Evolutionary conservation across 1,140 invertebrate species (phyloP), one percentile per base, ranked within the genome.

Genomic region (Drosophila lowei): DNA sequence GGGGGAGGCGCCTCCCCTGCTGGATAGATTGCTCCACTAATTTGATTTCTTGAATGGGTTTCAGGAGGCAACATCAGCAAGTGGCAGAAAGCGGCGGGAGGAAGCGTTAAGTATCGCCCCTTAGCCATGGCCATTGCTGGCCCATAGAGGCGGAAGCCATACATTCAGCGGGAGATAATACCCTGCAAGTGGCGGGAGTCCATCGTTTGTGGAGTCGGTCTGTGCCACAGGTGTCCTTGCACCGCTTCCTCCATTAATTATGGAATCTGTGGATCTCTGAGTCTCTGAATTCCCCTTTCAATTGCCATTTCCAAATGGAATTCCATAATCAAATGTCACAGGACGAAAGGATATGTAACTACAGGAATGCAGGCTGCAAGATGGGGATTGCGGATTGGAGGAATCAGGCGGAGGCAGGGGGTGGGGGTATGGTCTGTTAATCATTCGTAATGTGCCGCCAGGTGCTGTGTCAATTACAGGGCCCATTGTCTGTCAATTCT

Each of bases 31-130:
- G 83, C 53, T 81, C 58, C 64, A 77, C 81, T 85, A 85, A 85
- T 85, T 85, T 85, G 81, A 85, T 85, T 85, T 76, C 55, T 80
- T 81, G 73, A 85, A 85, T 85, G 83, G 79, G 34, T 38, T 38
- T 38, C 1, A 13, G 34, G 11, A 13, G 34, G 11, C 11, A 11
- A 34, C 44, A 21, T 23, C 0, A 5, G 23, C 5, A 25, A 0
- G 23, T 4, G 0, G 18, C 18, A 23, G 21, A 23, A 23, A 23
- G 21, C 21, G 21, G 63, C 61, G 57, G 30, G 9, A 3, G 30
- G 3, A 34, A 72, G 72, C 72, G 64, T 86, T 86, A 80, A 80
- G 72, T 70, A 80, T 55, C 72, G 67, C 54, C 70, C 59, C 42
- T 2, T 28, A 28, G 28, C 9, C 30, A 34, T 11, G 1, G 30